These are phyloP conservation scores for Aradophagus sp. DNA, from an alignment of 1,140 invertebrate genomes.

Conservation along the genomic window DNA sequence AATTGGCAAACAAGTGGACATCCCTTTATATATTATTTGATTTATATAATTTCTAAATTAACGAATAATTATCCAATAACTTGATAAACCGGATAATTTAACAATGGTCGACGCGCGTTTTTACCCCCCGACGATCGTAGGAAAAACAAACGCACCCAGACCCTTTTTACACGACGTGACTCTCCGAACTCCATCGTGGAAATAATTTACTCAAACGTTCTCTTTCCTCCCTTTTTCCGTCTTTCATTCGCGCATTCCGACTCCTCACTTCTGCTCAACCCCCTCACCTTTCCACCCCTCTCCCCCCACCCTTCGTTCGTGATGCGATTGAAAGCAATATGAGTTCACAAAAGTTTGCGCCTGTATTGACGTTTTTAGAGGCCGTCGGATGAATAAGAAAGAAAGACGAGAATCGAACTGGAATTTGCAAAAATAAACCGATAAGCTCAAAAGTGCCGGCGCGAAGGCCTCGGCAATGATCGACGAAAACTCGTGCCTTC, in stretches of 20 bases:
- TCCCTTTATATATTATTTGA: too few species aligned
- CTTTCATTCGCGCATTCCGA: too few species aligned
- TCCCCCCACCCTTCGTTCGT: conserved; percentile 12
- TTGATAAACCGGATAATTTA: too few species aligned
- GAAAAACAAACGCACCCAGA: too few species aligned
- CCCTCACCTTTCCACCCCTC: neutral
- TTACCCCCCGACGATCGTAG: too few species aligned
- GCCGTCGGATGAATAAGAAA: conserved; percentile 48
- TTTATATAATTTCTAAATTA: too few species aligned
- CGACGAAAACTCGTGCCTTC: conserved; percentile 40
- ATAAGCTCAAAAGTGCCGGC: conserved; percentile 42
- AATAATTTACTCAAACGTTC: conserved; percentile 28
- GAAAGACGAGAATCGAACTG: conserved; percentile 13
- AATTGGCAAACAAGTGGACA: too few species aligned
- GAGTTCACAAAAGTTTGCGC: conserved; percentile 51
- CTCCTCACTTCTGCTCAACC: conserved; percentile 1
- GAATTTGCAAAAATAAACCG: conserved; percentile 50
- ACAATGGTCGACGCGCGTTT: too few species aligned
- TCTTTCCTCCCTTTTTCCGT: conserved; percentile 1
- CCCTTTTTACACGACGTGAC: too few species aligned
- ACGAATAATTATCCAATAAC: too few species aligned
- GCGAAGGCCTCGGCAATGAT: conserved; percentile 40
- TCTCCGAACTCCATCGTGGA: conserved; percentile 10
- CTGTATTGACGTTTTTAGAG: conserved; percentile 50
- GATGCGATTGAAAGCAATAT: conserved; percentile 50